Evolutionary conservation across 2,888 invertebrate genomes (phyloP), one percentile per base, ranked within the genome.

Genomic region (Lithophane semibrunnea): DNA sequence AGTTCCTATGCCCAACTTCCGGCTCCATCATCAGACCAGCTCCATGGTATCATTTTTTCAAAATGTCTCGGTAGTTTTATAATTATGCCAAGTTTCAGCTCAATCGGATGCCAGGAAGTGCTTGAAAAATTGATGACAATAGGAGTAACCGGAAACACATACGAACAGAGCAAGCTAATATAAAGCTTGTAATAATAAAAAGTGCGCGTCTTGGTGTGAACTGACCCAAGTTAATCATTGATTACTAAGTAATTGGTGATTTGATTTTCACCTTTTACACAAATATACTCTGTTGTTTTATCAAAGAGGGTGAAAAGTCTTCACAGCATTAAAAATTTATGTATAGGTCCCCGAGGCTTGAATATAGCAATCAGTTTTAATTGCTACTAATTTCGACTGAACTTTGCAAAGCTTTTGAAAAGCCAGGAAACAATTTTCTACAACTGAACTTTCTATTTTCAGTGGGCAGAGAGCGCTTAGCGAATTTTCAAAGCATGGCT

Each of bases 401-500:
- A 80, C 71, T 81, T 75, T 73, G 42, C 61, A 60, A 74, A 66
- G 77, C 76, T 76, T 85, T 83, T 79, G 49, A 75, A 78, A 75
- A 77, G 68, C 56, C 76, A 79, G 82, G 79, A 80, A 85, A 64
- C 61, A 68, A 84, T 78, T 75, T 75, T 75, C 73, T 75, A 80
- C 73, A 73, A 72, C 79, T 77, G 77, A 71, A 70, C 70, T 80
- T 81, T 81, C 81, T 60, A 75, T 75, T 92, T 94, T 68, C 89
- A 97, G 97, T 97, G 37, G 96, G 97, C 44, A 95, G 93, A 52
- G 97, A 97, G 84, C 96, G 97, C 3, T 93, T 97, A 10, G 92
- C 93, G 21, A 97, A 97, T 84, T 97, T 97, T 79, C 95, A 97
- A 66, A 94, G 94, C 77, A 97, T 95, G 81, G 95, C 97, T 10